Evolutionary conservation across 2,113 vertebrate genomes (phyloP), one percentile per base, ranked within the genome.

Genomic region (Myotis brandtii): DNA sequence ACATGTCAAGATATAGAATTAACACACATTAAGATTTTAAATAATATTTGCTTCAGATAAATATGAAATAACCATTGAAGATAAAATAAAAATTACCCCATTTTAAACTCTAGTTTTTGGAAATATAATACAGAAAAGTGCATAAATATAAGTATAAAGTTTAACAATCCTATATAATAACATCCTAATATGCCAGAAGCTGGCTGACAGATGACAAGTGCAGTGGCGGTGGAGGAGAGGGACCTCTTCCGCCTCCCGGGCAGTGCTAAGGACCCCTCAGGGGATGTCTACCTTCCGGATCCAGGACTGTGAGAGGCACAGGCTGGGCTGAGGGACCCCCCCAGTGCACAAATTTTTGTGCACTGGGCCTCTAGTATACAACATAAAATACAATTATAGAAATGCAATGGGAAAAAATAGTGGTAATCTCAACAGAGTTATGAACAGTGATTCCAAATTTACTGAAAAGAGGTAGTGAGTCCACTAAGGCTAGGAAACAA

Each of bases 361-460:
- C 40, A 43, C 40, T 43, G 40, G 40, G 40, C 40, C 40, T 43
- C 40, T 43, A 43, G 40, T 27, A 37, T 34, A n/a, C n/a, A 88
- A 25, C 5, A 76, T 48, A 50, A 81, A 92, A 81, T 92, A 92
- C 23, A 92, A 37, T 81, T 89, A 82, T 34, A 82, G 80, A 89
- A 81, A 52, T 86, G 3, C 34, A 81, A 27, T 64, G 18, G 25
- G 6, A 2, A n/a, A 46, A 52, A n/a, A 59, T 34, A 79, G 37
- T 79, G 32, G 21, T 23, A 23, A 80, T 79, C 25, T 17, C 64
- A 66, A 77, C 5, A 66, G 46, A 64, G 25, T 56, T 50, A n/a
- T 83, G 6, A 83, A 73, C 21, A 87, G 27, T 91, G 30, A 62
- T 89, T 79, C 21, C 6, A 56, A 48, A 66, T 92, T 79, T 56